These are phyloP conservation scores for Drosophila trapezifrons DNA, from an alignment of 1,140 invertebrate species.

Conservation along the genomic window DNA sequence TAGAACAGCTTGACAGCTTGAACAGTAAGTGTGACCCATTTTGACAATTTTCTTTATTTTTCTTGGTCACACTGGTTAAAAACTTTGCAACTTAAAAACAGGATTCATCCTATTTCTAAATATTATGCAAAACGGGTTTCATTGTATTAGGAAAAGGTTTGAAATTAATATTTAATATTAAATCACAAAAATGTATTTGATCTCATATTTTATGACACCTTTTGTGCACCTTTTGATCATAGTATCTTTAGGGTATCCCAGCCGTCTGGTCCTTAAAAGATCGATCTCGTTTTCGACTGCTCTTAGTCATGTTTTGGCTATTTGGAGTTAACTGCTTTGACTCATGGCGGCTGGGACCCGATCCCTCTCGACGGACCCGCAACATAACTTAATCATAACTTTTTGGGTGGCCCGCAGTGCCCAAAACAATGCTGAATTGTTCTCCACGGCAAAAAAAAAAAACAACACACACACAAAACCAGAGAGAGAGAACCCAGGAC, in stretches of 20 bases:
- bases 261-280: constrained; percentile 10
- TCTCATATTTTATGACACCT: no score
- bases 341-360: constrained; percentile 37
- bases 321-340: constrained; percentile 54
- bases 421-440: constrained; percentile 82
- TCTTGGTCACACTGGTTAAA: no score
- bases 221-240: neutral
- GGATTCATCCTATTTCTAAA: no score
- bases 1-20: no score
- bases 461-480: constrained; percentile 30
- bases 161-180: no score
- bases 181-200: neutral
- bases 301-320: constrained; percentile 80
- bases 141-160: no score
- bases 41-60: no score
- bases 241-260: constrained; percentile 6
- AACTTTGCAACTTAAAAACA: no score
- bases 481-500: neutral
- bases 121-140: neutral
- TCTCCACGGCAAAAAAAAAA: constrained; percentile 46
- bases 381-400: constrained; percentile 83
- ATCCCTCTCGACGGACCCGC: constrained; percentile 20
- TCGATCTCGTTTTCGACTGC: constrained; percentile 10
- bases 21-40: no score
- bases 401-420: constrained; percentile 79